Percentiles rank a stretch among this genome's conserved stretches.
Evolutionary conservation across 2,797 vertebrate genomes (phyloP).

Genomic region (Spinus olivaceus): DNA sequence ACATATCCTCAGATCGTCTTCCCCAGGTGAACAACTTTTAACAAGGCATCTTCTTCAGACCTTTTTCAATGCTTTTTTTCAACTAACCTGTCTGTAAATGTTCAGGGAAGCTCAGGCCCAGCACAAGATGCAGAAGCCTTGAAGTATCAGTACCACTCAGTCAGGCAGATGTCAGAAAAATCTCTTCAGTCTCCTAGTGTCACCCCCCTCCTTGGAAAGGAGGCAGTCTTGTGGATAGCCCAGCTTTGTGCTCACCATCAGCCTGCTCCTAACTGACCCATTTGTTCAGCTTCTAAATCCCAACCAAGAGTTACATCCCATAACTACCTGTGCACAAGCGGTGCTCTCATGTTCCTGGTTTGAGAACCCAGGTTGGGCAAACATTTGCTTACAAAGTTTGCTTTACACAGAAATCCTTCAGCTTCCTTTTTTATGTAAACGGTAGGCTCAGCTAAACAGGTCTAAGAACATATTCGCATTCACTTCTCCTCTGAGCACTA

Average conservation of each 20-base stretch:
- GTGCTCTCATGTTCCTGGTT: not conserved
- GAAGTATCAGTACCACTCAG: not conserved
- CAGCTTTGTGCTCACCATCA: not conserved
- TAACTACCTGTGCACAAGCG: not conserved
- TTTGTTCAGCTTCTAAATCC: not conserved
- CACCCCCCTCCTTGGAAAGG: not conserved
- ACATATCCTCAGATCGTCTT: not conserved
- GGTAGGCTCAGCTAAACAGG: not conserved
- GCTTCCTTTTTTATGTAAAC: not conserved
- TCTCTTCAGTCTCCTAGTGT: not conserved
- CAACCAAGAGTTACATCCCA: accelerated
- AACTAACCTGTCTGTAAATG: not conserved
- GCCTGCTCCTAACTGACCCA: not conserved
- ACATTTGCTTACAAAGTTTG: not conserved
- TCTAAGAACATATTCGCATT: not conserved
- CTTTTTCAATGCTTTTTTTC: not conserved
- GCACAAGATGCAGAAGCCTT: not conserved
- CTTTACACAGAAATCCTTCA: not conserved
- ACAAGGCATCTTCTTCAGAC: not conserved
- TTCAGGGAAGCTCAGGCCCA: not conserved
- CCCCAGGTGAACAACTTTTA: not conserved
- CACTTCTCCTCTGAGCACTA: not conserved
- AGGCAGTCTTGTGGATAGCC: not conserved
- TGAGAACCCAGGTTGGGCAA: not conserved
- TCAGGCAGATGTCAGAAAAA: not conserved